phyloP scores from a whole-genome alignment of 2,113 vertebrate species.

The Macroglossus sobrinus region DNA sequence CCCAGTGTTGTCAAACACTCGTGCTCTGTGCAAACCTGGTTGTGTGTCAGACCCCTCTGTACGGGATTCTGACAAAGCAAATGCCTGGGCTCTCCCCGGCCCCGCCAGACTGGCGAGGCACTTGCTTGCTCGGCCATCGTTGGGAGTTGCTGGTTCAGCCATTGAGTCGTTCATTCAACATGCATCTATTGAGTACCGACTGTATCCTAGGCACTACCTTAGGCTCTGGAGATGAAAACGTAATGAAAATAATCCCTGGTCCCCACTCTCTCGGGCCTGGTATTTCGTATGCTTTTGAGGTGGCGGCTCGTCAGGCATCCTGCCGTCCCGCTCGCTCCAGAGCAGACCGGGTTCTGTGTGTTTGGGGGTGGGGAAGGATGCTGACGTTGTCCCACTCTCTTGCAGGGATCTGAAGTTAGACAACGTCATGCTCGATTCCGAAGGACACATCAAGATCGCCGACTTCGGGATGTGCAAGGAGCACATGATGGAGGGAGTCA shows the following conservation, averaged over 20 bases:
- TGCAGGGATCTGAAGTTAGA: constrained; percentile 96
- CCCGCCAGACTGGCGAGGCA: neutral
- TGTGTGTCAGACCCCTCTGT: neutral
- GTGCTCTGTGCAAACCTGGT: neutral
- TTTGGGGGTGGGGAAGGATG: rapidly evolving
- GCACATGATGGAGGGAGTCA: constrained; percentile 90
- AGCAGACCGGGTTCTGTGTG: rapidly evolving
- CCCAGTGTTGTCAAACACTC: neutral
- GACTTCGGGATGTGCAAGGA: constrained; percentile 99
- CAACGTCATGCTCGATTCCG: constrained; percentile 96
- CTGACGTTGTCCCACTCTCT: constrained; percentile 44
- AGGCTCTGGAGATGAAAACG: neutral
- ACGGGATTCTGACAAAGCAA: neutral
- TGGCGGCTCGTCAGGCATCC: rapidly evolving
- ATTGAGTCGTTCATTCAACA: neutral
- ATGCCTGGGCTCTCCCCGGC: neutral
- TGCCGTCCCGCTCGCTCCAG: too few species aligned
- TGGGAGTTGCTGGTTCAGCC: neutral
- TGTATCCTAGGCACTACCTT: rapidly evolving
- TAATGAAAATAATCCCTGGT: rapidly evolving
- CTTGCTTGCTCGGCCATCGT: neutral
- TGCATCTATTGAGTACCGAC: neutral
- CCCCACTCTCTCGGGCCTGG: neutral
- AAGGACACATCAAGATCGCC: constrained; percentile 98
- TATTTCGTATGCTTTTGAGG: rapidly evolving